Evolutionary conservation across 2,888 invertebrate genomes (phyloP), one percentile per base, ranked within the genome.

Genomic region (Lacanobia wlatinum): DNA sequence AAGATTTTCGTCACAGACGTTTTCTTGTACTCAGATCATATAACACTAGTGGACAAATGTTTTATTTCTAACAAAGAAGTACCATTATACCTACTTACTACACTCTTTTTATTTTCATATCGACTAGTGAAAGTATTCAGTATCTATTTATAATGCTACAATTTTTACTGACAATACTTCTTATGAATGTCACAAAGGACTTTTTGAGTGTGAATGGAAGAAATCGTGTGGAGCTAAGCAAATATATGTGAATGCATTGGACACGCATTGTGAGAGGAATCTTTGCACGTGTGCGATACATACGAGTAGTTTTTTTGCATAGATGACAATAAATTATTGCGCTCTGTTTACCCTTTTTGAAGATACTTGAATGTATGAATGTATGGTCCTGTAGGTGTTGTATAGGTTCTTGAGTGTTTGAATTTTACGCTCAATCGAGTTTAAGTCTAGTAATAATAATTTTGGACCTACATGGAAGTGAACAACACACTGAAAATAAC

Each of bases 231-330:
- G 77, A 71, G 68, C 80, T 90, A 91, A 91, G 93, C 90, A 93
- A 93, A 94, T 91, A 93, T 77, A 72, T 77, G 84, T 92, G 91
- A 92, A 94, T 93, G 90, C 90, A 88, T 89, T 87, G 83, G 88
- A 83, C 78, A 86, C 87, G 90, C 91, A 91, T 93, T 94, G 92
- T 92, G 87, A 86, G 76, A 87, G 80, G 79, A 84, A 74, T 80
- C 62, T 59, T 56, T 91, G 92, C 94, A 95, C 95, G 95, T 95
- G 95, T 92, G 91, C 86, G 78, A 84, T 83, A 80, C 80, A 85
- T 87, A 88, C 83, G 79, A 87, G 84, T 81, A 81, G 83, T 87
- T 87, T 87, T 28, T 88, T 88, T 85, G 82, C 75, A 84, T 85
- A 80, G 69, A 84, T 85, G 87, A 92, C 91, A 91, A 92, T 90